phyloP scores from a whole-genome alignment of 2,888 invertebrate genomes.

The Agonopterix heracliana region DNA sequence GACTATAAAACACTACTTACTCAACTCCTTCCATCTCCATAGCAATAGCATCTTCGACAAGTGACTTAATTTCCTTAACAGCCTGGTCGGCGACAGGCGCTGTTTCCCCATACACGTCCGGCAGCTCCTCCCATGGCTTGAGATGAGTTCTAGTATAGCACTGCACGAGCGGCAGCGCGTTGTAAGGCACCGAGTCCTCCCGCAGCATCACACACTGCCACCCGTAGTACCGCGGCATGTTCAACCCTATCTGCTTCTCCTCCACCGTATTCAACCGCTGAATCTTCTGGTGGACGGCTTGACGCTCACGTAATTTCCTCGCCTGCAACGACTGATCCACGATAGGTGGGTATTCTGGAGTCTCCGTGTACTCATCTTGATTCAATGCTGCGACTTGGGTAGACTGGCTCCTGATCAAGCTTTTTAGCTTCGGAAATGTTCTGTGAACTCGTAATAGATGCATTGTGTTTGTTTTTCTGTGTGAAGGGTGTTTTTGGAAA shows the following conservation, averaged over 20 bases:
- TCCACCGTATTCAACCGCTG: constrained; percentile 83
- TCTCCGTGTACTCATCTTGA: constrained; percentile 59
- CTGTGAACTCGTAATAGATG: constrained; percentile 45
- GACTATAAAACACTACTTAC: constrained; percentile 55
- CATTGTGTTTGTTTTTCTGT: constrained; percentile 30
- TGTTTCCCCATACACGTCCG: constrained; percentile 73
- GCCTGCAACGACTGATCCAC: constrained; percentile 74
- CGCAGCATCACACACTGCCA: constrained; percentile 79
- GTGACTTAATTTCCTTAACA: constrained; percentile 70
- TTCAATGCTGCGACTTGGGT: constrained; percentile 43
- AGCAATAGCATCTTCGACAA: constrained; percentile 79
- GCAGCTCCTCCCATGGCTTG: constrained; percentile 75
- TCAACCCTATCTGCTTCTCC: constrained; percentile 88
- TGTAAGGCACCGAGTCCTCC: constrained; percentile 79
- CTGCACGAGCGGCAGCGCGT: constrained; percentile 81
- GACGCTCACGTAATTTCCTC: constrained; percentile 57
- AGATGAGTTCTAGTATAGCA: constrained; percentile 88
- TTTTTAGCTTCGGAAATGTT: constrained; percentile 48
- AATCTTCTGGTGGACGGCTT: constrained; percentile 75
- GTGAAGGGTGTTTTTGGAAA: background rate
- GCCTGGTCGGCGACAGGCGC: constrained; percentile 61
- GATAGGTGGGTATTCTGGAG: constrained; percentile 78
- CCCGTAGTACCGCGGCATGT: constrained; percentile 89
- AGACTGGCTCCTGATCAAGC: constrained; percentile 29
- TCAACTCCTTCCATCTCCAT: constrained; percentile 76